These are phyloP conservation scores for Chionoecetes opilio DNA, from an alignment of 1,140 invertebrate genomes.

Conservation along the genomic window DNA sequence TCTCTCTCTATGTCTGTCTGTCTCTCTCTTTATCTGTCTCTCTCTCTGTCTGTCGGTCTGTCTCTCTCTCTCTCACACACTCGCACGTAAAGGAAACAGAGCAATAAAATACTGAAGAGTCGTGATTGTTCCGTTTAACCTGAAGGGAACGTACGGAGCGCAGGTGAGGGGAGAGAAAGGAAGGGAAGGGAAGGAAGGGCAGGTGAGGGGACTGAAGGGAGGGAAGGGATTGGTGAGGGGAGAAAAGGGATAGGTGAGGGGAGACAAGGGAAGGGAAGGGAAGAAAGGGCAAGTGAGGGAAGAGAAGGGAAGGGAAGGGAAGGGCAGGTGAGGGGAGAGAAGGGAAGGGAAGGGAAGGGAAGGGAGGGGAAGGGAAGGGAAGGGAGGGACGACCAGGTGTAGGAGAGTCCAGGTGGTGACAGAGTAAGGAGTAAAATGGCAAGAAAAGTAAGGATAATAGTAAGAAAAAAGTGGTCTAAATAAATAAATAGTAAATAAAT, in stretches of 20 bases:
- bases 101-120: conserved; percentile 5
- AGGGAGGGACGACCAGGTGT: not conserved
- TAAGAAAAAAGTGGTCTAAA: not conserved
- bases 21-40: no score
- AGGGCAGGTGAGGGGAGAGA: not conserved
- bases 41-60: no score
- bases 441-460: not conserved
- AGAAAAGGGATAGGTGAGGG: not conserved
- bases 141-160: not conserved
- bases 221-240: not conserved
- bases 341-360: not conserved
- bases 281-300: no score
- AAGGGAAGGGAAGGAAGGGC: not conserved
- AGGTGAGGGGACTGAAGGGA: not conserved
- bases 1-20: no score
- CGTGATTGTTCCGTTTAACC: conserved; percentile 28
- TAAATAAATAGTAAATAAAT: not conserved
- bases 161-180: no score
- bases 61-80: no score
- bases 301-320: no score
- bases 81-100: not conserved
- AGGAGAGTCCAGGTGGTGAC: not conserved
- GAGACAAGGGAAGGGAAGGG: not conserved
- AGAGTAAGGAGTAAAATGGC: not conserved
- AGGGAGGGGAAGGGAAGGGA: not conserved